Evolutionary conservation across 2,797 vertebrate species (phyloP).

Genomic region (Mus caroli): DNA sequence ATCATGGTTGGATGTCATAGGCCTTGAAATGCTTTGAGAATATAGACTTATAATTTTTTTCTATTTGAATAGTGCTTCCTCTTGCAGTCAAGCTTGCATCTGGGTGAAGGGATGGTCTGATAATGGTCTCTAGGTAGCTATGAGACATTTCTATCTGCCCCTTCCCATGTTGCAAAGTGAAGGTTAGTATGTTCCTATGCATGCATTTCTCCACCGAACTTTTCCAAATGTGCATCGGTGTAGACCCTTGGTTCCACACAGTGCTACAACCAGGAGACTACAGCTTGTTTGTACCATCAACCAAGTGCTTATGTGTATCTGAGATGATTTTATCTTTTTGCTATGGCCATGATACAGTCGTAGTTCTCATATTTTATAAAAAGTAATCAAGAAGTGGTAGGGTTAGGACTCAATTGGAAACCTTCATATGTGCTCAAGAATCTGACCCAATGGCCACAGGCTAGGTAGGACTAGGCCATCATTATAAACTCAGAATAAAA

Average conservation of each 20-base stretch:
- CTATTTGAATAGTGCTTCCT: background rate
- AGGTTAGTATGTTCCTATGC: background rate
- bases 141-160: background rate
- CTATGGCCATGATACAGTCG: background rate
- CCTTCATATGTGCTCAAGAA: background rate
- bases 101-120: background rate
- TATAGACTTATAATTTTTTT: background rate
- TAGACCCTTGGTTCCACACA: background rate
- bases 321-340: conserved; percentile 5
- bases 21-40: background rate
- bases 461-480: background rate
- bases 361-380: conserved; percentile 6
- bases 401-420: background rate
- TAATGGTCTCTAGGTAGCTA: background rate
- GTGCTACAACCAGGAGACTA: background rate
- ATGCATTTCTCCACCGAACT: background rate
- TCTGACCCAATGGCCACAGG: background rate
- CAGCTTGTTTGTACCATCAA: background rate
- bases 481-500: conserved; percentile 49
- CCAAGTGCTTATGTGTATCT: background rate
- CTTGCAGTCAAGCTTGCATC: background rate
- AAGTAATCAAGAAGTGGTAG: conserved; percentile 13
- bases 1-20: background rate
- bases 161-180: background rate
- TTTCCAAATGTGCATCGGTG: background rate